A percentile compares a stretch with the other conserved stretches of the same genome.
These are phyloP conservation scores for Limosa lapponica DNA, from an alignment of 2,797 vertebrate genomes.

Conservation along the genomic window DNA sequence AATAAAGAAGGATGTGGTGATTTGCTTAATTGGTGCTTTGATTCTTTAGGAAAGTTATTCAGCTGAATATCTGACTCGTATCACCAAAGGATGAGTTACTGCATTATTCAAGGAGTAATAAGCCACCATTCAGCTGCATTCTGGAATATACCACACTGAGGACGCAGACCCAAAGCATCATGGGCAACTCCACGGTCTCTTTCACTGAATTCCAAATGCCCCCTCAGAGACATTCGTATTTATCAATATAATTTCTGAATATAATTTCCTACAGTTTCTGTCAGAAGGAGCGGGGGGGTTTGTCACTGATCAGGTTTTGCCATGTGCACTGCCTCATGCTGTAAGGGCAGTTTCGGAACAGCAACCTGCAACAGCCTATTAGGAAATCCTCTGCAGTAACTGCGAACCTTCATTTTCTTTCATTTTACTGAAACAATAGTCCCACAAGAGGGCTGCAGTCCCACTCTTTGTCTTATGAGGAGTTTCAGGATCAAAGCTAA, in stretches of 20 bases:
- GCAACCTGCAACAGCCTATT: not conserved
- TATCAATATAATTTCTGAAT: not conserved
- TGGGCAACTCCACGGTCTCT: fast-evolving
- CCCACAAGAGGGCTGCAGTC: not conserved
- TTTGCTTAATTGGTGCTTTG: not conserved
- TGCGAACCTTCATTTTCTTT: not conserved
- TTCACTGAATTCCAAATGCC: not conserved
- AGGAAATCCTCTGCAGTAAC: not conserved
- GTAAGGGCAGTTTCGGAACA: not conserved
- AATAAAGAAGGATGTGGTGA: not conserved
- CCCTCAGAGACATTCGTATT: not conserved
- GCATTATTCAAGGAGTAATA: not conserved
- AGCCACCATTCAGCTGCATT: not conserved
- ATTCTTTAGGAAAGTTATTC: not conserved
- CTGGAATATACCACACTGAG: not conserved
- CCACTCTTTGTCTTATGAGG: not conserved
- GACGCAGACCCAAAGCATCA: not conserved
- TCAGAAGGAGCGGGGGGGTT: not conserved
- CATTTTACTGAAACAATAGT: not conserved
- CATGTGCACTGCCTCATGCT: not conserved
- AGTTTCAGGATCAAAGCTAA: not conserved
- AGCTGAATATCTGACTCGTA: not conserved
- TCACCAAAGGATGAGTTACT: not conserved
- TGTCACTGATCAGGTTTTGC: not conserved
- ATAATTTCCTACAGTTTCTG: not conserved